Percentiles rank a stretch among this genome's conserved stretches.
phyloP scores from a whole-genome alignment of 2,797 vertebrate genomes.

The Microcaecilia unicolor region DNA sequence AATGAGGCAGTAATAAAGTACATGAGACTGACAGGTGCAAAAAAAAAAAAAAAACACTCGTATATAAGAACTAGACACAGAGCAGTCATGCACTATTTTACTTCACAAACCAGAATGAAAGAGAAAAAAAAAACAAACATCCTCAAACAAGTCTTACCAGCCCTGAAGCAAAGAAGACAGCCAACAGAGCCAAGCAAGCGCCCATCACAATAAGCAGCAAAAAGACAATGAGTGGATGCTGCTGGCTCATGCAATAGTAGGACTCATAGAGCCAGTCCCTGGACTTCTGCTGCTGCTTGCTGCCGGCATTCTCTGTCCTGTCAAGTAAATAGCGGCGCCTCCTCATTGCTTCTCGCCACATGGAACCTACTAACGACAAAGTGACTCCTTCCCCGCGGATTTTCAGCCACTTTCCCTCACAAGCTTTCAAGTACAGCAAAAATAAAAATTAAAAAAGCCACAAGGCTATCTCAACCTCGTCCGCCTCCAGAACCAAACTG shows the following conservation, averaged over 20 bases:
- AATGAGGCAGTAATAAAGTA: no score
- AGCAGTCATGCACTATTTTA: no score
- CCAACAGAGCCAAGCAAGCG: constrained; percentile 85
- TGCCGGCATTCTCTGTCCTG: constrained; percentile 57
- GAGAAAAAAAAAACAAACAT: no score
- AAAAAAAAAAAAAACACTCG: no score
- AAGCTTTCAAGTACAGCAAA: no score
- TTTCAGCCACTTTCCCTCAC: no score
- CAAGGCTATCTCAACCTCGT: no score
- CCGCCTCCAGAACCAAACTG: no score
- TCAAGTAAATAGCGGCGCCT: constrained; percentile 84
- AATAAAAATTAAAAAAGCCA: no score
- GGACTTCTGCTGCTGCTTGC: constrained; percentile 44
- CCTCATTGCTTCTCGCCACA: constrained; percentile 77
- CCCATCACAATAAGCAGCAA: constrained; percentile 95
- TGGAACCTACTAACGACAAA: constrained; percentile 32
- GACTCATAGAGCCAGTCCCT: constrained; percentile 93
- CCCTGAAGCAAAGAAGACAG: constrained; percentile 91
- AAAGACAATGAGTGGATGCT: constrained; percentile 95
- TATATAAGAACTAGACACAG: no score
- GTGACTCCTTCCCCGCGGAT: neutral
- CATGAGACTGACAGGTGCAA: no score
- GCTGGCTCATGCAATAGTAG: constrained; percentile 97
- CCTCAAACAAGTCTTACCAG: constrained; percentile 95
- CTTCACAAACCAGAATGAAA: no score